Evolutionary conservation across 1,140 invertebrate genomes (phyloP), one percentile per base, ranked within the genome.

Genomic region (Drosophila simulans): DNA sequence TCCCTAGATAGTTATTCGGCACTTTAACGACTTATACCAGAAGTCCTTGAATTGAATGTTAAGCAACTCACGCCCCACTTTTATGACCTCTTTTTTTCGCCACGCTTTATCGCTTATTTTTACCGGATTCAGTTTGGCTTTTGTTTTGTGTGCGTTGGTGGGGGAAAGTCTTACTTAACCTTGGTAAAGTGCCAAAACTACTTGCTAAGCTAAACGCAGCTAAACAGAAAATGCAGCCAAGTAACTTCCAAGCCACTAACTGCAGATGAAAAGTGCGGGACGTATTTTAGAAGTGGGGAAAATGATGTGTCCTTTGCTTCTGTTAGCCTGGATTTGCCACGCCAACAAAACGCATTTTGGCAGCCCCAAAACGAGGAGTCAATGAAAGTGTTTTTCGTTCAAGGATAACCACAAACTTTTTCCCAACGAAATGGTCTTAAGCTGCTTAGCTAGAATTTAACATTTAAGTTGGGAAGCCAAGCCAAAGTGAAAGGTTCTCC

Each of bases 171-270:
- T 70, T 66, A 80, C 60, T 77, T 82, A 71, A 74, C 82, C 82
- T 85, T 85, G 82, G 78, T 46, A 52, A 75, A 75, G 74, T 82
- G 74, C 74, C 82, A 88, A 88, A 80, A 80, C 59, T 52, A 37
- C 22, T 49, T 68, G 37, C 45, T 69, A 77, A 77, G 55, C 72
- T 66, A 76, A 76, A 66, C 53, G 72, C 48, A 85, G 52, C 54
- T 59, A 48, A 40, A 63, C 68, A 52, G 60, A 68, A 78, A 78
- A 70, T 57, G 53, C 45, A 79, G 62, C 56, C 60, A 74, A 80
- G 49, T 54, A 69, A 60, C 76, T 81, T 86, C 60, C 57, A 49
- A 84, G 76, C 63, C 72, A 77, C 68, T 70, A 74, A 56, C 81
- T 76, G 63, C 60, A 75, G 52, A 64, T 57, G 42, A 81, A 78